Base-by-base conservation (phyloP, 2,113 vertebrate species). In the Cololabis saira region DNA sequence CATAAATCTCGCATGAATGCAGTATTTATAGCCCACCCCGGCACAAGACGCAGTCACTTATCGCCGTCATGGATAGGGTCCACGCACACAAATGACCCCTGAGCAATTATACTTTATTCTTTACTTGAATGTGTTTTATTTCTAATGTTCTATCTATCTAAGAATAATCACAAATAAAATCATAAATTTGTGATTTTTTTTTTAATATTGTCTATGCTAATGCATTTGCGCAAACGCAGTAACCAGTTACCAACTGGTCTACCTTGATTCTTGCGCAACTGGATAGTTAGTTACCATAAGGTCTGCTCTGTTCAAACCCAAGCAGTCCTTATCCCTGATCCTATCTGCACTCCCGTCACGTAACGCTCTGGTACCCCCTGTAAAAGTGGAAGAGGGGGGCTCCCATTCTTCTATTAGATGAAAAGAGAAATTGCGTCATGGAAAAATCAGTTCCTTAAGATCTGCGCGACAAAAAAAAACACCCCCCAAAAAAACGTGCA, bases 401-500 rank as follows among this genome's bases (percentile, higher is more conserved):
- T 75, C 78, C 74, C 7, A 18, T 37, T 40, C 45, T 50, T 45
- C 17, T 76, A 78, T 74, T 76, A 76, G 78, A 80, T 92, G 88
- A 93, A 94, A 92, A 87, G 90, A 86, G 55, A 82, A 87, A 78
- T 91, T 91, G 86, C 91, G 92, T 93, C 92, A 93, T 91, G 92
- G 92, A 94, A 94, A 90, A 87, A 87, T 81, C 69, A 51, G 53
- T 67, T 84, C 78, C 81, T 69, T 64, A 74, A 78, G 63, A 80
- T 85, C 66, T 56, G 53, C 40, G 79, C 75, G 69, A 71, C 63
- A 80, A 73, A 77, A 27, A 27, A 27, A 27, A 27, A 27, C 5
- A 27, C 24, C 24, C 2, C 2, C 24, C 2, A 27, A 27, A 27
- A 27, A 27, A 61, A 60, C 64, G 69, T 76, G 69, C 49, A 9